phyloP scores from a whole-genome alignment of 2,888 invertebrate genomes.

The Agonopterix arenella region DNA sequence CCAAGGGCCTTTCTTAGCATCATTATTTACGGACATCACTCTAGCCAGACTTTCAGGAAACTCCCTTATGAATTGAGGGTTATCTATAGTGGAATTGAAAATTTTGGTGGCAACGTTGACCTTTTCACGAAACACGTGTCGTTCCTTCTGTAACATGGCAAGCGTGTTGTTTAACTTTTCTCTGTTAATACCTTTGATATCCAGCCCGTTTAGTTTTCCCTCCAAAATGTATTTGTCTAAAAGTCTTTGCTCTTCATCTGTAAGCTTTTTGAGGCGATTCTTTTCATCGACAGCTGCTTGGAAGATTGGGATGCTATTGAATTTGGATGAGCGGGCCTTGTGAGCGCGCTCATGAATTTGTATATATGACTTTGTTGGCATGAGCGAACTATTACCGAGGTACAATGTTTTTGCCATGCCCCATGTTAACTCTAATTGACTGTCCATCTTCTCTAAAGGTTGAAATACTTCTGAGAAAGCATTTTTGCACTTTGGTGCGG shows the following conservation, averaged over 20 bases:
- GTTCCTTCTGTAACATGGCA: constrained; percentile 74
- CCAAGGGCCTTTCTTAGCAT: constrained; percentile 88
- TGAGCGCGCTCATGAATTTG: constrained; percentile 88
- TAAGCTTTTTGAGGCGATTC: constrained; percentile 56
- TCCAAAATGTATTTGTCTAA: constrained; percentile 88
- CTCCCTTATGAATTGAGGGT: constrained; percentile 81
- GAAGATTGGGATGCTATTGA: constrained; percentile 82
- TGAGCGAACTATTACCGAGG: constrained; percentile 85
- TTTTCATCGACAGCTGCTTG: constrained; percentile 79
- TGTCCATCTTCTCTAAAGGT: constrained; percentile 84
- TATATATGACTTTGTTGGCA: constrained; percentile 87
- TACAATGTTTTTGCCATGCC: constrained; percentile 91
- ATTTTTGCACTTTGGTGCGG: constrained; percentile 64
- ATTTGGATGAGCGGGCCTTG: constrained; percentile 84
- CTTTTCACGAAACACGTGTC: constrained; percentile 80
- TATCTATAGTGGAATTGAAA: constrained; percentile 81
- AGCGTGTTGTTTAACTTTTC: constrained; percentile 63
- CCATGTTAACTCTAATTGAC: constrained; percentile 89
- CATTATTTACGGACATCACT: constrained; percentile 79
- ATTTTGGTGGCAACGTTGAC: constrained; percentile 79
- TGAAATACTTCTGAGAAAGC: constrained; percentile 83
- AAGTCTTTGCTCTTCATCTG: constrained; percentile 82
- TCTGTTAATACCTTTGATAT: constrained; percentile 74
- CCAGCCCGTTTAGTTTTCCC: constrained; percentile 89
- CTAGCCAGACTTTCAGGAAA: constrained; percentile 84